A percentile compares a stretch with the other conserved stretches of the same genome.
Evolutionary conservation across 2,888 invertebrate genomes (phyloP).

Genomic region (Pyrochroa serraticornis): DNA sequence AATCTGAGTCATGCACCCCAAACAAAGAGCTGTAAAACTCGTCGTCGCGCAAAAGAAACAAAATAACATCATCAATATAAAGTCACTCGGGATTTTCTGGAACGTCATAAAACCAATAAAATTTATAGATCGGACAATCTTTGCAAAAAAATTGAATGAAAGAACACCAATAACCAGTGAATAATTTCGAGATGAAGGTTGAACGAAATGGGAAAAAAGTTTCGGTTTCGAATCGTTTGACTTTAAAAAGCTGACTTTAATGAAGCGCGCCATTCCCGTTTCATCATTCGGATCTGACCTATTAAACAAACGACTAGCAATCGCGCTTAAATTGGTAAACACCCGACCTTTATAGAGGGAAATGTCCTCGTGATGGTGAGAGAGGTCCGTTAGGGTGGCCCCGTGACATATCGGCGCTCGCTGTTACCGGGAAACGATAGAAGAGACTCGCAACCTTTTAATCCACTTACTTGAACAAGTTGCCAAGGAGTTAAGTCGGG

Average conservation of each 20-base stretch:
- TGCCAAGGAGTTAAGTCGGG: background rate
- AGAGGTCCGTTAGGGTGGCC: background rate
- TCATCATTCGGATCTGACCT: constrained; percentile 18
- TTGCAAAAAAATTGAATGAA: no score
- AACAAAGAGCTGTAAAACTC: background rate
- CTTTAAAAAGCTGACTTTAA: background rate
- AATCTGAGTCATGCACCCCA: background rate
- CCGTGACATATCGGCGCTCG: background rate
- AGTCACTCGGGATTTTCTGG: no score
- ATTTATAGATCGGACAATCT: no score
- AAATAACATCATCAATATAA: no score
- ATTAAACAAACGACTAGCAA: constrained; percentile 17
- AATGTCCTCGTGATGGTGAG: no score
- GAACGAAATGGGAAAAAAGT: no score
- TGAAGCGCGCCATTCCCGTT: constrained; percentile 5
- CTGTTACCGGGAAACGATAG: background rate
- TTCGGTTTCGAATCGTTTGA: no score
- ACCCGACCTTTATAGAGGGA: no score
- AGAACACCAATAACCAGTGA: no score
- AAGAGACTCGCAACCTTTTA: background rate
- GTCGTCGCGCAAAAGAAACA: no score
- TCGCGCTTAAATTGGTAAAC: constrained; percentile 18
- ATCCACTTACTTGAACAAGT: constrained; percentile 5
- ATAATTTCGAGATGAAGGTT: no score
- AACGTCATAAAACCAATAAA: no score